Percentiles rank a stretch among this genome's conserved stretches.
phyloP scores from a whole-genome alignment of 2,888 invertebrate species.

The Drosophila crucigera region DNA sequence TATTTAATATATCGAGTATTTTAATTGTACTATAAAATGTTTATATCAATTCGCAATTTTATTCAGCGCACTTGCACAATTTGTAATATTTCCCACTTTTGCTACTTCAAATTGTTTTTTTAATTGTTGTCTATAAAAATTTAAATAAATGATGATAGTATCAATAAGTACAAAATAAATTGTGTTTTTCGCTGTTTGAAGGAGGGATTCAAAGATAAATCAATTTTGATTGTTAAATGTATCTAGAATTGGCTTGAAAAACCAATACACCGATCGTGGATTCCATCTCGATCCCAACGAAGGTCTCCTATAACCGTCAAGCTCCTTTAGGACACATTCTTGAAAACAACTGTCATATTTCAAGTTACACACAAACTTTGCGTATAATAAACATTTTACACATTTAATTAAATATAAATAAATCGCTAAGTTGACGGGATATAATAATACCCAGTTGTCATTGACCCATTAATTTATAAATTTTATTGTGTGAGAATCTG shows the following conservation, averaged over 20 bases:
- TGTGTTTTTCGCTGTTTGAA: background rate
- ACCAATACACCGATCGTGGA: background rate
- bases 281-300: background rate
- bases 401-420: background rate
- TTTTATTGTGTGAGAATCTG: background rate
- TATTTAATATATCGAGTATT: conserved; percentile 8
- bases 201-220: background rate
- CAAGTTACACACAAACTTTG: background rate
- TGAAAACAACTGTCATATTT: background rate
- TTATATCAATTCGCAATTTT: conserved; percentile 17
- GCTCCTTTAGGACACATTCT: background rate
- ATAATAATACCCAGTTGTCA: background rate
- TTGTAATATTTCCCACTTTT: background rate
- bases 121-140: conserved; percentile 19
- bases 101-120: conserved; percentile 18
- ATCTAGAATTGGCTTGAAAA: background rate
- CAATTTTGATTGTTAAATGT: background rate
- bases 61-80: conserved; percentile 4
- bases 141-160: conserved; percentile 17
- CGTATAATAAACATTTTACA: background rate
- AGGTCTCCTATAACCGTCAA: background rate
- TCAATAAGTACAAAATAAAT: conserved; percentile 9
- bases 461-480: background rate
- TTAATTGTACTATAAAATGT: conserved; percentile 9
- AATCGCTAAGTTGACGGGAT: background rate